A percentile compares a stretch with the other conserved stretches of the same genome.
These are phyloP conservation scores for Himalopsyche anomala DNA, from an alignment of 2,888 invertebrate genomes.

Conservation along the genomic window DNA sequence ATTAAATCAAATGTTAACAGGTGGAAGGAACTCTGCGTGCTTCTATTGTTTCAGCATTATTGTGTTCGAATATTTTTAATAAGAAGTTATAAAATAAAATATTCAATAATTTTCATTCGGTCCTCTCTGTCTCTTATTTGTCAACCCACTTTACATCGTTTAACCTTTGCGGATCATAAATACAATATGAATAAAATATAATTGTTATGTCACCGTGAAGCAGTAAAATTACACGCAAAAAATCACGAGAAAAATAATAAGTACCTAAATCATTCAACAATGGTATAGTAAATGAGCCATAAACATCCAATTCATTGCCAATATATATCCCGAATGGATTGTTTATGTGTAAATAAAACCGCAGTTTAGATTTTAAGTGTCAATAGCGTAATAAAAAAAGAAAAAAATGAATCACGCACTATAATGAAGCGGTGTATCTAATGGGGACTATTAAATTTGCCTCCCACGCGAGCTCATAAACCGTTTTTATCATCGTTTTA, in stretches of 20 bases:
- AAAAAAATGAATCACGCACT: slow-evolving; percentile 60
- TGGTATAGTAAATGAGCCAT: slow-evolving; percentile 28
- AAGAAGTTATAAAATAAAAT: too few species aligned
- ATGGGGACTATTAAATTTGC: slow-evolving; percentile 54
- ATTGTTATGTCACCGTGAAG: neutral
- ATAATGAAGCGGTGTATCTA: slow-evolving; percentile 61
- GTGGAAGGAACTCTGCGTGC: too few species aligned
- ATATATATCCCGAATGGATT: slow-evolving; percentile 59
- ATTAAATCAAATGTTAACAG: too few species aligned
- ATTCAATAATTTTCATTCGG: too few species aligned
- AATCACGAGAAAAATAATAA: slow-evolving; percentile 18
- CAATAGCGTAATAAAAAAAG: slow-evolving; percentile 58
- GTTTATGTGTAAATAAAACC: slow-evolving; percentile 58
- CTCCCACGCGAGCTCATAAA: slow-evolving; percentile 62
- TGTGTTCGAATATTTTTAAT: too few species aligned
- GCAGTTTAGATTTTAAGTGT: slow-evolving; percentile 61
- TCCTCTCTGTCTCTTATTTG: too few species aligned
- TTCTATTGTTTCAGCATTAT: too few species aligned
- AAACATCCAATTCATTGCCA: slow-evolving; percentile 41
- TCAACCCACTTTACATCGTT: too few species aligned
- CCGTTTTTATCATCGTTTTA: slow-evolving; percentile 65
- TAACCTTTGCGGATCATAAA: too few species aligned
- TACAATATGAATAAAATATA: too few species aligned
- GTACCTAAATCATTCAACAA: slow-evolving; percentile 41
- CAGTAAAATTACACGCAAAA: slow-evolving; percentile 27